These are phyloP conservation scores for Lasiurus cinereus DNA, from an alignment of 2,113 vertebrate genomes.

Conservation along the genomic window DNA sequence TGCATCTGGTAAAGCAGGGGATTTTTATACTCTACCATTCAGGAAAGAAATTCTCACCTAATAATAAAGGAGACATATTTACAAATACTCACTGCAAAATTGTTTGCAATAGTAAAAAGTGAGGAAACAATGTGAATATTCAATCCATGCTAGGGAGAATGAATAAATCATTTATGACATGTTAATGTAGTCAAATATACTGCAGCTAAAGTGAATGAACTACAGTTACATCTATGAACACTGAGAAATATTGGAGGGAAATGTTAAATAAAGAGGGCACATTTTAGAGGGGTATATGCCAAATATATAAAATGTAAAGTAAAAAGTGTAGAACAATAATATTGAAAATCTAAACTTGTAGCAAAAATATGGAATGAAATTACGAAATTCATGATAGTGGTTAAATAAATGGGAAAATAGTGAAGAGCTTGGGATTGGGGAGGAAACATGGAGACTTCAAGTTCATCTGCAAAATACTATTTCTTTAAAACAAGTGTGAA, in stretches of 20 bases:
- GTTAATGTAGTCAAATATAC: neutral
- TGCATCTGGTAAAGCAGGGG: neutral
- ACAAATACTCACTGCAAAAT: neutral
- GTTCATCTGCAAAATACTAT: neutral
- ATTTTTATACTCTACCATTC: neutral
- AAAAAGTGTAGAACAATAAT: neutral
- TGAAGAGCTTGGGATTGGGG: neutral
- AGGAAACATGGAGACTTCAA: neutral
- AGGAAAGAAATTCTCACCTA: neutral
- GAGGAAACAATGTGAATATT: neutral
- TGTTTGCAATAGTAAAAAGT: neutral
- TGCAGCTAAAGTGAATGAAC: neutral
- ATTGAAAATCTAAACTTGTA: neutral
- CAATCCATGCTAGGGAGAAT: neutral
- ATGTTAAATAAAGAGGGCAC: neutral
- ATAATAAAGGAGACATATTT: neutral
- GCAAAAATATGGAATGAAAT: conserved; percentile 14
- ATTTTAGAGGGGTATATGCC: neutral
- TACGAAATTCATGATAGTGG: neutral
- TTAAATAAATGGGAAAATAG: neutral
- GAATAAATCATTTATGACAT: neutral
- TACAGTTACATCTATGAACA: neutral
- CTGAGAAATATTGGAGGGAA: neutral
- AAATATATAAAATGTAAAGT: neutral
- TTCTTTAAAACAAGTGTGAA: conserved; percentile 14